phyloP scores from a whole-genome alignment of 2,113 vertebrate genomes.

The Scytalopus superciliaris region DNA sequence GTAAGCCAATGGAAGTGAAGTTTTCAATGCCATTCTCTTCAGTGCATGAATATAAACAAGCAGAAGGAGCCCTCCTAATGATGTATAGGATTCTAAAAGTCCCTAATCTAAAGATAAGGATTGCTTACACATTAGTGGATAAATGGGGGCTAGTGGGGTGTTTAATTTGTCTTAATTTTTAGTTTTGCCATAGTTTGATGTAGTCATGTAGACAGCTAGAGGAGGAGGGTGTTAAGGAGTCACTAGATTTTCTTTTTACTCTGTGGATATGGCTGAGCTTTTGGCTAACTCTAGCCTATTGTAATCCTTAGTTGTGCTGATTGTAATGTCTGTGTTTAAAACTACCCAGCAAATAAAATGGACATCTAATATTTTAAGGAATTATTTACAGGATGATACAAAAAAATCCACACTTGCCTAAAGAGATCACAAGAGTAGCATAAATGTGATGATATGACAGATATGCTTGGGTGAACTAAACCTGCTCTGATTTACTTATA shows the following conservation, averaged over 20 bases:
- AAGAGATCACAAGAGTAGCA: not conserved
- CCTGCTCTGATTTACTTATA: not conserved
- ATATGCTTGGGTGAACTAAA: not conserved
- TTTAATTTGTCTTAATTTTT: not conserved
- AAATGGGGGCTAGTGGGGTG: fast-evolving
- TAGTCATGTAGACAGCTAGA: not conserved
- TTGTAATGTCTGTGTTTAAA: not conserved
- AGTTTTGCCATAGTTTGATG: not conserved
- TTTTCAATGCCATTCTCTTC: not conserved
- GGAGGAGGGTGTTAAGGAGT: not conserved
- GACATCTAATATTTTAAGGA: not conserved
- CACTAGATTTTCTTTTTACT: not conserved
- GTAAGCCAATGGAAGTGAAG: not conserved
- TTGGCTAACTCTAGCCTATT: not conserved
- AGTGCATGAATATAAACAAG: not conserved
- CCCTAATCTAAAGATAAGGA: not conserved
- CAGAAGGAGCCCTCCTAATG: not conserved
- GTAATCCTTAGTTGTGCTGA: not conserved
- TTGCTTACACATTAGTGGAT: not conserved
- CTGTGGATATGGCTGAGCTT: not conserved
- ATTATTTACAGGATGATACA: not conserved
- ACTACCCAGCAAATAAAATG: not conserved
- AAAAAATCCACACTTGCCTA: not conserved
- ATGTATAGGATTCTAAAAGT: not conserved
- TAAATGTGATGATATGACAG: not conserved